Percentiles rank a stretch among this genome's conserved stretches.
phyloP scores from a whole-genome alignment of 1,140 invertebrate genomes.

The Euwallacea fornicatus region DNA sequence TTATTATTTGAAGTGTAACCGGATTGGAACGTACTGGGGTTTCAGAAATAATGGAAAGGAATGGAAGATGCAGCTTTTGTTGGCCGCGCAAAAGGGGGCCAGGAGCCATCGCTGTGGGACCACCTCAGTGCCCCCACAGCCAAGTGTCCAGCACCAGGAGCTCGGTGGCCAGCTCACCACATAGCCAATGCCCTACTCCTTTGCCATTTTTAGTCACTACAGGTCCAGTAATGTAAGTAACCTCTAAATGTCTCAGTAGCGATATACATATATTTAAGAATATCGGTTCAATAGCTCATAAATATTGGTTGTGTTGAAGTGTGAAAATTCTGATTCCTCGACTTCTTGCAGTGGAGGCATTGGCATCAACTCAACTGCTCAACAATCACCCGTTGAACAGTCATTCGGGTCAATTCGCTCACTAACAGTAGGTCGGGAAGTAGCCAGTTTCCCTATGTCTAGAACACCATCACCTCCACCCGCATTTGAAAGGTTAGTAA shows the following conservation, averaged over 20 bases:
- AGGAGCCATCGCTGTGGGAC: constrained; percentile 58
- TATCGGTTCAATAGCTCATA: background rate
- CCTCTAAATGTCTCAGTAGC: background rate
- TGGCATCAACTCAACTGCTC: constrained; percentile 64
- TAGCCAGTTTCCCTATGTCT: constrained; percentile 76
- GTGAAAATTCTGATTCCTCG: constrained; percentile 1
- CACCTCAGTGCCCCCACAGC: constrained; percentile 70
- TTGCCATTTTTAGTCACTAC: constrained; percentile 71
- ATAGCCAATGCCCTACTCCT: constrained; percentile 70
- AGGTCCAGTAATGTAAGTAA: constrained; percentile 65
- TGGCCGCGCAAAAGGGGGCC: constrained; percentile 57
- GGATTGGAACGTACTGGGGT: background rate
- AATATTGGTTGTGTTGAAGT: too few relatives aligned
- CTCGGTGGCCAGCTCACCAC: constrained; percentile 61
- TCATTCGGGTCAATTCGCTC: constrained; percentile 74
- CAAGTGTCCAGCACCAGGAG: constrained; percentile 65
- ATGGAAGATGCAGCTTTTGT: constrained; percentile 44
- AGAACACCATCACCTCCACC: constrained; percentile 70
- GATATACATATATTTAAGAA: background rate
- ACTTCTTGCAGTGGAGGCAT: constrained; percentile 63
- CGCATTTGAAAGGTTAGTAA: constrained; percentile 52
- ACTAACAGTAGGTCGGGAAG: constrained; percentile 68
- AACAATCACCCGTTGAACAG: constrained; percentile 69
- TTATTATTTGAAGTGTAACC: background rate
- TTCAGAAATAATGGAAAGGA: constrained; percentile 42